These are phyloP conservation scores for Danio kyathit DNA, from an alignment of 2,797 vertebrate genomes.

Conservation along the genomic window DNA sequence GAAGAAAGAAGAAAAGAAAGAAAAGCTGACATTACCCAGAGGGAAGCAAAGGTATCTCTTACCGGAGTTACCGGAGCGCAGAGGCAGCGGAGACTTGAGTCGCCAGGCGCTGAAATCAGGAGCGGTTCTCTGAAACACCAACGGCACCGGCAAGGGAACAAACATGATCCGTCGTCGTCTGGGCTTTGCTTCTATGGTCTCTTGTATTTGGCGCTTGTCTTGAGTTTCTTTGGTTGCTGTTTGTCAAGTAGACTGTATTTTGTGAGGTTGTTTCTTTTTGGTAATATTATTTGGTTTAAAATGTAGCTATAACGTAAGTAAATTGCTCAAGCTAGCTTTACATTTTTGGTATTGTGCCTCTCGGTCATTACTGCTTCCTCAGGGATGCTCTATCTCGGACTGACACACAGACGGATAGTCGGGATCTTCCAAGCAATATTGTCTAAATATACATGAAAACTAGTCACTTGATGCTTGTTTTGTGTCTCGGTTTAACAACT, in stretches of 20 bases:
- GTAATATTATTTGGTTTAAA: conserved; percentile 49
- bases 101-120: conserved; percentile 87
- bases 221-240: conserved; percentile 58
- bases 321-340: conserved; percentile 41
- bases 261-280: conserved; percentile 50
- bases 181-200: conserved; percentile 61
- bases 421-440: conserved; percentile 21
- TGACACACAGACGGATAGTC: conserved; percentile 63
- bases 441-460: background rate
- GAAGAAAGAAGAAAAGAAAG: background rate
- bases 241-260: conserved; percentile 59
- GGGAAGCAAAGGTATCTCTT: conserved; percentile 70
- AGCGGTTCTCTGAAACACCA: conserved; percentile 88
- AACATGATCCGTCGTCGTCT: conserved; percentile 87
- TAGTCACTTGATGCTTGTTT: background rate
- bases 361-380: conserved; percentile 44
- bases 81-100: conserved; percentile 85
- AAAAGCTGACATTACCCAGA: conserved; percentile 11
- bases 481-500: background rate
- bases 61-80: conserved; percentile 82
- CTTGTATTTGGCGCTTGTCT: conserved; percentile 46
- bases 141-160: conserved; percentile 88
- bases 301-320: conserved; percentile 16
- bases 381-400: conserved; percentile 53
- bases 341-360: conserved; percentile 56